phyloP scores from a whole-genome alignment of 2,113 vertebrate species.

The Megaceryle torquata region DNA sequence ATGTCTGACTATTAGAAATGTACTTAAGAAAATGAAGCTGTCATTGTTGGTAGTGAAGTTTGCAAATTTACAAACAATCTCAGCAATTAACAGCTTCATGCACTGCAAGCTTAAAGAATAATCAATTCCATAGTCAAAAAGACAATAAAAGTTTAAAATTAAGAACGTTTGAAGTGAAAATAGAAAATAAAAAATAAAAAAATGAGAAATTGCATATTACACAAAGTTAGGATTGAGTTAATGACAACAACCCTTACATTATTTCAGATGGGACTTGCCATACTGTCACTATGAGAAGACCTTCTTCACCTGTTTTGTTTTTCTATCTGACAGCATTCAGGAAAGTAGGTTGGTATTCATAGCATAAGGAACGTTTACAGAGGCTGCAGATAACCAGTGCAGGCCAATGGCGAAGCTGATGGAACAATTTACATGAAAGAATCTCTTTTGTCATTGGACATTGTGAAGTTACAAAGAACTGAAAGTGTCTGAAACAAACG shows the following conservation, averaged over 20 bases:
- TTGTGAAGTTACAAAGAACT: not conserved
- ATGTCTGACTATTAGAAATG: not conserved
- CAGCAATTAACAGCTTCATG: not conserved
- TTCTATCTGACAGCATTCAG: not conserved
- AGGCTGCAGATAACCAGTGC: not conserved
- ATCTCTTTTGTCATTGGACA: not conserved
- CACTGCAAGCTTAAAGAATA: not conserved
- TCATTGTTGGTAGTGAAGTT: not conserved
- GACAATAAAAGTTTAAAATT: not conserved
- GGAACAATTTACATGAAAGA: not conserved
- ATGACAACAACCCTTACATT: not conserved
- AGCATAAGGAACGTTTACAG: not conserved
- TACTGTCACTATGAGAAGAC: not conserved
- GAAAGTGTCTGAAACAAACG: not conserved
- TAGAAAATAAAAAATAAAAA: not conserved
- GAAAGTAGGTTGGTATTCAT: not conserved
- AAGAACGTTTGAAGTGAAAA: not conserved
- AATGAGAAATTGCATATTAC: not conserved
- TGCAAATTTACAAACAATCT: conserved; percentile 8
- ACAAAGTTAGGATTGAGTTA: not conserved
- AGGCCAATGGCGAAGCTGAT: not conserved
- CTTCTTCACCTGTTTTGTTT: not conserved
- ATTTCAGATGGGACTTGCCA: not conserved
- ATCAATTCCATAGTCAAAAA: not conserved
- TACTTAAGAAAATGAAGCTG: not conserved